Evolutionary conservation across 2,113 vertebrate genomes (phyloP).

Genomic region (Sardina pilchardus): DNA sequence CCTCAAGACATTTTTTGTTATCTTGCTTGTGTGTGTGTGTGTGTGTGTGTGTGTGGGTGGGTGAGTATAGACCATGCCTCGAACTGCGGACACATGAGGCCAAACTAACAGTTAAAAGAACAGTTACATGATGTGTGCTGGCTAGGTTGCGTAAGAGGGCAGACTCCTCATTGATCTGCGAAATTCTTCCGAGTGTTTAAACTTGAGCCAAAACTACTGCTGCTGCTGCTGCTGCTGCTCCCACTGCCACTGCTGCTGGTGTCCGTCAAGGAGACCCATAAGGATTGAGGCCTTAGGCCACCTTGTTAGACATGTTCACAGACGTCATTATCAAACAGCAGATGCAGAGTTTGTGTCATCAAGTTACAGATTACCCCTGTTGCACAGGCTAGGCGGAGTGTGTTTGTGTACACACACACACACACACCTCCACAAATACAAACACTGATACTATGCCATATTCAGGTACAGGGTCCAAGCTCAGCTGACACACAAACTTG

Average conservation of each 20-base stretch:
- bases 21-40: neutral
- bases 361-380: neutral
- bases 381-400: neutral
- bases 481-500: conserved; percentile 48
- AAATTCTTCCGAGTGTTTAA: conserved; percentile 55
- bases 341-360: neutral
- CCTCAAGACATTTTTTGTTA: too few relatives aligned
- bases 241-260: neutral
- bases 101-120: conserved; percentile 44
- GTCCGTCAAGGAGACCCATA: neutral
- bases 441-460: conserved; percentile 45
- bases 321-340: neutral
- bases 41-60: too few relatives aligned
- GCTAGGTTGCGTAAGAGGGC: conserved; percentile 48
- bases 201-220: conserved; percentile 49
- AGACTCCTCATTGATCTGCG: conserved; percentile 53
- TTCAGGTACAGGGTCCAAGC: conserved; percentile 38
- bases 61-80: neutral
- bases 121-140: conserved; percentile 40
- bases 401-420: conserved; percentile 2
- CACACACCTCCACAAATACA: conserved; percentile 36
- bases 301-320: neutral
- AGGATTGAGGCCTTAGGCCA: neutral
- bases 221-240: neutral
- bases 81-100: conserved; percentile 30